These are phyloP conservation scores for Potorous gilbertii DNA, from an alignment of 2,797 vertebrate species.

Conservation along the genomic window DNA sequence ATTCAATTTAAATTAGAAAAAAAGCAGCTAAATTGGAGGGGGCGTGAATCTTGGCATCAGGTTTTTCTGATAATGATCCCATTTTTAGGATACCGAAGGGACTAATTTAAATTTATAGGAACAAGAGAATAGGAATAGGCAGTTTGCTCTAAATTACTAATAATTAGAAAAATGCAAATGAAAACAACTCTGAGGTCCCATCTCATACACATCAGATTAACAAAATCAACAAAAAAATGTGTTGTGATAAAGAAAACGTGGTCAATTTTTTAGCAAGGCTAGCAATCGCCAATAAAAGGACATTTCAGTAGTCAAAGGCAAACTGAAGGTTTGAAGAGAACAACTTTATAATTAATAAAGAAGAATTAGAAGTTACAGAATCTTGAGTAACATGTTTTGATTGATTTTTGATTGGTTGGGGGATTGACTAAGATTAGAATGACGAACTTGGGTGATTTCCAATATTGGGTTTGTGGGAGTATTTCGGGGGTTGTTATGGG, in stretches of 20 bases:
- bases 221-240: not conserved
- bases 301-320: not conserved
- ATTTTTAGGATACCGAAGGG: not conserved
- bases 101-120: not conserved
- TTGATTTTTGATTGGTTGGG: not conserved
- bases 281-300: not conserved
- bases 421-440: not conserved
- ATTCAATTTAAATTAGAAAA: not conserved
- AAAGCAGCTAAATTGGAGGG: not conserved
- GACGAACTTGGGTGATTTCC: not conserved
- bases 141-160: not conserved
- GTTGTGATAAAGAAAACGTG: not conserved
- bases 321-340: not conserved
- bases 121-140: not conserved
- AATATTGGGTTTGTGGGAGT: not conserved
- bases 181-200: not conserved
- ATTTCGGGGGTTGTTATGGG: not conserved
- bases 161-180: not conserved
- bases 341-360: not conserved
- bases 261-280: not conserved
- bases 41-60: not conserved
- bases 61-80: not conserved
- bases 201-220: not conserved
- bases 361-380: not conserved
- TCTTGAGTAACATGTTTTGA: not conserved